Evolutionary conservation across 2,113 vertebrate species (phyloP).

Genomic region (Clarias batrachus): DNA sequence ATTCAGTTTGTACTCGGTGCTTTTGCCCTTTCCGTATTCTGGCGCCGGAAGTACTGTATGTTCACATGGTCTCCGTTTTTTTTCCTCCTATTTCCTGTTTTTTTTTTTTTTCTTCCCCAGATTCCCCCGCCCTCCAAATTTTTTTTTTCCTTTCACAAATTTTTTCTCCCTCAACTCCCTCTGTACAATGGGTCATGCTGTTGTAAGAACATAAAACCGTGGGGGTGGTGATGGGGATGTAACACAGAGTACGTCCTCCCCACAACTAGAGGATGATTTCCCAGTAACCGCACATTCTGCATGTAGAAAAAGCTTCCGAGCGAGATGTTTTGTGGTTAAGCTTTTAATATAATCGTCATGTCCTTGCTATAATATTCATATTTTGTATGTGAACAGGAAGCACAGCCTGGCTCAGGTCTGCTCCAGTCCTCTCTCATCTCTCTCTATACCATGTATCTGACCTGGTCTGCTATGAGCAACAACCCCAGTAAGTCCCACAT

Average conservation of each 20-base stretch:
- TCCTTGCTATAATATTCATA: not conserved
- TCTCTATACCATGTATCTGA: constrained; percentile 88
- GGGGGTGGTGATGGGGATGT: not conserved
- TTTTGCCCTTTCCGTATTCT: too few species aligned
- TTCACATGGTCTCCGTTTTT: too few species aligned
- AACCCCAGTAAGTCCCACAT: constrained; percentile 80
- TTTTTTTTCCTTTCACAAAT: too few species aligned
- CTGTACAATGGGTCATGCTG: not conserved
- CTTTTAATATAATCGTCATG: not conserved
- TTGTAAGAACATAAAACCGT: not conserved
- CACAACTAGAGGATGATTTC: not conserved
- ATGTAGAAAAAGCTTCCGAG: not conserved
- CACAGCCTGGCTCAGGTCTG: constrained; percentile 88
- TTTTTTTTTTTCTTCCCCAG: too few species aligned
- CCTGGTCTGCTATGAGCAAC: constrained; percentile 87
- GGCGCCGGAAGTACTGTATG: too few species aligned
- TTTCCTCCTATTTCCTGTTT: too few species aligned
- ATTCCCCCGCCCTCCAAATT: too few species aligned
- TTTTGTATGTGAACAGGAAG: constrained; percentile 69
- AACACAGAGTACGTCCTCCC: not conserved
- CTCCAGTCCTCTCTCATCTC: constrained; percentile 88
- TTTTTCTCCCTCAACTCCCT: too few species aligned
- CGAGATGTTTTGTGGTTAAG: not conserved
- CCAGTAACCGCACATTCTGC: not conserved
- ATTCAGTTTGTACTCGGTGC: too few species aligned